Conservation (phyloP, 2,113 vertebrate genomes). For the Notarius quadriscutis region DNA sequence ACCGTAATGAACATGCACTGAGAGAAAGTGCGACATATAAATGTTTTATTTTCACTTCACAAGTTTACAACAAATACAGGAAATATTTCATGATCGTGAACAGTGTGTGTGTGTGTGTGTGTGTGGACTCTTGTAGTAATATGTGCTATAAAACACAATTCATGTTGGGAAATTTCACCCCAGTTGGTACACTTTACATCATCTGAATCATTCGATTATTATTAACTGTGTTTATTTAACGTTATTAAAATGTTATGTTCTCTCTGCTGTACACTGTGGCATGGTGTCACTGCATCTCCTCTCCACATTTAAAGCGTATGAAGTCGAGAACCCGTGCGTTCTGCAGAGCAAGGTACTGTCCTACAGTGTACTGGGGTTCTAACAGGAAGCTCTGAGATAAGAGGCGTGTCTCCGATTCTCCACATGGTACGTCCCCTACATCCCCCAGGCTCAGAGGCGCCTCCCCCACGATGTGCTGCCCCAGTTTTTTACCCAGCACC, state of each 20-base stretch:
- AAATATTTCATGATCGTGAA: background rate
- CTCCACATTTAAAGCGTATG: slow-evolving; percentile 85
- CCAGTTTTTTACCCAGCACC: slow-evolving; percentile 77
- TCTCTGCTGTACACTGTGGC: background rate
- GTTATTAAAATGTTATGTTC: background rate
- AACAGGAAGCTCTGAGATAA: slow-evolving; percentile 82
- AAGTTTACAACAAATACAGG: background rate
- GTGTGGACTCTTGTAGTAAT: background rate
- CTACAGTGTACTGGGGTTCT: slow-evolving; percentile 82
- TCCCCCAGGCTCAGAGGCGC: slow-evolving; percentile 80
- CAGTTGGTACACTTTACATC: background rate
- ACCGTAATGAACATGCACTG: background rate
- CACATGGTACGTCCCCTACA: slow-evolving; percentile 80
- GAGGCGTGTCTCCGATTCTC: slow-evolving; percentile 83
- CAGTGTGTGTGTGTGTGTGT: background rate
- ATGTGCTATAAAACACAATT: background rate
- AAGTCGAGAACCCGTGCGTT: slow-evolving; percentile 83
- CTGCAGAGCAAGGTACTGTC: slow-evolving; percentile 78
- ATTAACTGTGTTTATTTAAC: background rate
- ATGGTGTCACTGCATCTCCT: slow-evolving; percentile 49
- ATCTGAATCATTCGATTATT: background rate
- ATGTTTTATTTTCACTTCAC: background rate
- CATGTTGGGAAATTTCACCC: background rate
- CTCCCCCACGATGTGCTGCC: slow-evolving; percentile 88
- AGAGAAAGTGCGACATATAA: background rate